Percentiles rank a stretch among this genome's conserved stretches.
Evolutionary conservation across 2,888 invertebrate genomes (phyloP).

Genomic region (Erannis defoliaria): DNA sequence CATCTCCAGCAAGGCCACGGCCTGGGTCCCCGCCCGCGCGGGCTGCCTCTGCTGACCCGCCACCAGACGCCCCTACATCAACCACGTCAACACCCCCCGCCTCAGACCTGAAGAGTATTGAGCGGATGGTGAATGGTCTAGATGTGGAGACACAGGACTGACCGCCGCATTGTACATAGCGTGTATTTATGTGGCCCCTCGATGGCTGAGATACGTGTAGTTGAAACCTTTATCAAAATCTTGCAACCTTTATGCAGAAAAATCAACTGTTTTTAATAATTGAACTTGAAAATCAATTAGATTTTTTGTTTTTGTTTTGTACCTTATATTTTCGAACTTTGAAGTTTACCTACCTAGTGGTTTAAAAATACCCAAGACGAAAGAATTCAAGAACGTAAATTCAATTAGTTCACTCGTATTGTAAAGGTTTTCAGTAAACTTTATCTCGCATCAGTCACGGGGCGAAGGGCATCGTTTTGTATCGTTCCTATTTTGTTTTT

Average conservation of each 20-base stretch:
- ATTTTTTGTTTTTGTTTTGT: too few species aligned
- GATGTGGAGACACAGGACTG: constrained; percentile 92
- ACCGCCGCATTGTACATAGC: constrained; percentile 79
- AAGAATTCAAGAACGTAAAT: background rate
- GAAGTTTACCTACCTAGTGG: background rate
- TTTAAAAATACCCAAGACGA: background rate
- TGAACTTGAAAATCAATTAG: too few species aligned
- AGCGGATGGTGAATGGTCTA: constrained; percentile 98
- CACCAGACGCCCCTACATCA: constrained; percentile 85
- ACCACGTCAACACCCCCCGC: constrained; percentile 88
- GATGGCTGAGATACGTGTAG: constrained; percentile 36
- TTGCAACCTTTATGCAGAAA: background rate
- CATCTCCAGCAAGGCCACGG: constrained; percentile 83
- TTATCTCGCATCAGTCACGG: constrained; percentile 52
- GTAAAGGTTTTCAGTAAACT: constrained; percentile 25
- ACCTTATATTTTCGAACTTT: background rate
- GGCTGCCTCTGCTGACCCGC: constrained; percentile 82
- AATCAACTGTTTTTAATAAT: too few species aligned
- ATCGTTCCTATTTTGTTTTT: constrained; percentile 85
- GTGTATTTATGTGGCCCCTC: constrained; percentile 77
- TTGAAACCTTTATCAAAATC: constrained; percentile 14
- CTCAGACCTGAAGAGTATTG: constrained; percentile 97
- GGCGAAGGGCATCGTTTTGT: constrained; percentile 74
- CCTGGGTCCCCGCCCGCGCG: constrained; percentile 76
- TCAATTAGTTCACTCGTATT: background rate